These are phyloP conservation scores for Siniperca chuatsi DNA, from an alignment of 2,113 vertebrate genomes.

Conservation along the genomic window DNA sequence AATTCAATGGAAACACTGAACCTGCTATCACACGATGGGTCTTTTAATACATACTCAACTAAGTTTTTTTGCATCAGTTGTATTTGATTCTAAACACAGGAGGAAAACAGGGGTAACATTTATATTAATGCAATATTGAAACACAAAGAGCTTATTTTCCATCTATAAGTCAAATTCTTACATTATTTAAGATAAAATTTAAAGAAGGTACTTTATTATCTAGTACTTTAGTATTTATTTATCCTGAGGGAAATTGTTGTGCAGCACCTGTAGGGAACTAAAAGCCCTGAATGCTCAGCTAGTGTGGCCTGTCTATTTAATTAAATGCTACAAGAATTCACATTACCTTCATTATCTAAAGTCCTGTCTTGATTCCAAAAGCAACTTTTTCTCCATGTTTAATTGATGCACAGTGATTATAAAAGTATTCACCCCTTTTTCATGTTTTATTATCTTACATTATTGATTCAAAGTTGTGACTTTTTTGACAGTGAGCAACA, in stretches of 20 bases:
- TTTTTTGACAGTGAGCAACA: background rate
- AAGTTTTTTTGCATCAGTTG: background rate
- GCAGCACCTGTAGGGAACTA: too few relatives aligned
- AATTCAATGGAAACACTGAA: conserved; percentile 1
- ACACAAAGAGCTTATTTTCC: background rate
- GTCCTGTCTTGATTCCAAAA: background rate
- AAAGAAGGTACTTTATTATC: too few relatives aligned
- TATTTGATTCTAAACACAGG: background rate
- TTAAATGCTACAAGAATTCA: background rate
- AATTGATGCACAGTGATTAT: background rate
- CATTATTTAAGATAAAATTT: background rate
- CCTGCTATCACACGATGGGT: background rate
- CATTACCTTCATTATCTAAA: background rate
- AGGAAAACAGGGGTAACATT: background rate
- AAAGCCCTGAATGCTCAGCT: background rate
- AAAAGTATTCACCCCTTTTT: background rate
- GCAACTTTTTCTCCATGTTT: background rate
- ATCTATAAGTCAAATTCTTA: background rate
- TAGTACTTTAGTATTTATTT: too few relatives aligned
- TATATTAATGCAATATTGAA: background rate
- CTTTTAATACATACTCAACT: background rate
- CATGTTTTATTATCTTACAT: background rate
- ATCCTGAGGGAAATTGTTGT: too few relatives aligned
- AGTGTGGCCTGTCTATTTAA: too few relatives aligned
- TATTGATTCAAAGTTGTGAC: background rate